Conservation (phyloP, 2,797 vertebrate species). For the Helostoma temminkii region DNA sequence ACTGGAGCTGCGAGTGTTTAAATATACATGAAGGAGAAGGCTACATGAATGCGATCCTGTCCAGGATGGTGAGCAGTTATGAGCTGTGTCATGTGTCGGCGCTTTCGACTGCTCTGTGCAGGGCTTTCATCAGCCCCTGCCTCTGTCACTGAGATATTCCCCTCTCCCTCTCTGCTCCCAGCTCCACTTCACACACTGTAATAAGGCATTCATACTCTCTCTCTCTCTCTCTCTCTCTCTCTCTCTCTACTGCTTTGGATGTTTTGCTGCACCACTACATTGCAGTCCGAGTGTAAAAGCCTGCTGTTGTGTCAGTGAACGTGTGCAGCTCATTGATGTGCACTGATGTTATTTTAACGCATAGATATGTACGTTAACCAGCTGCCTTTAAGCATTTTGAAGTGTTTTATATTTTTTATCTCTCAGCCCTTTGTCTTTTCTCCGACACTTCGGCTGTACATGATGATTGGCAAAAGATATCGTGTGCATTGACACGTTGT, state of each 20-base stretch:
- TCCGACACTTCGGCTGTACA: background rate
- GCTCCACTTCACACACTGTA: slow-evolving; percentile 71
- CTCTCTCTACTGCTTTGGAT: slow-evolving; percentile 57
- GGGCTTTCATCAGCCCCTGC: slow-evolving; percentile 75
- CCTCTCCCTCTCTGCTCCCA: slow-evolving; percentile 60
- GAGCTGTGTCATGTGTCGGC: slow-evolving; percentile 79
- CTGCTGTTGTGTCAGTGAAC: slow-evolving; percentile 59
- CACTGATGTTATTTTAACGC: slow-evolving; percentile 38
- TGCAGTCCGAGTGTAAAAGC: slow-evolving; percentile 70
- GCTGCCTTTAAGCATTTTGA: slow-evolving; percentile 10
- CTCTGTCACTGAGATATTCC: slow-evolving; percentile 72
- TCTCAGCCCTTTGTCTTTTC: slow-evolving; percentile 17
- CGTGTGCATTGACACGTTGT: slow-evolving; percentile 57
- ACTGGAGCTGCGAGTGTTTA: slow-evolving; percentile 64
- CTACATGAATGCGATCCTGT: slow-evolving; percentile 68
- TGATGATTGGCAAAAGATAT: slow-evolving; percentile 42
- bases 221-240: slow-evolving; percentile 39
- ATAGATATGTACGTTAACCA: slow-evolving; percentile 16
- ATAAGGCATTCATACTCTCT: slow-evolving; percentile 67
- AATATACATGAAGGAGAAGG: slow-evolving; percentile 77
- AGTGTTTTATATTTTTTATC: background rate
- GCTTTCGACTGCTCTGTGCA: slow-evolving; percentile 66
- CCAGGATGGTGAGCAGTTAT: slow-evolving; percentile 75
- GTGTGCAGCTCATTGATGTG: slow-evolving; percentile 48
- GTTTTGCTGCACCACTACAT: slow-evolving; percentile 74